Evolutionary conservation across 2,888 invertebrate genomes (phyloP), one percentile per base, ranked within the genome.

Genomic region (Drosophila sordidula): DNA sequence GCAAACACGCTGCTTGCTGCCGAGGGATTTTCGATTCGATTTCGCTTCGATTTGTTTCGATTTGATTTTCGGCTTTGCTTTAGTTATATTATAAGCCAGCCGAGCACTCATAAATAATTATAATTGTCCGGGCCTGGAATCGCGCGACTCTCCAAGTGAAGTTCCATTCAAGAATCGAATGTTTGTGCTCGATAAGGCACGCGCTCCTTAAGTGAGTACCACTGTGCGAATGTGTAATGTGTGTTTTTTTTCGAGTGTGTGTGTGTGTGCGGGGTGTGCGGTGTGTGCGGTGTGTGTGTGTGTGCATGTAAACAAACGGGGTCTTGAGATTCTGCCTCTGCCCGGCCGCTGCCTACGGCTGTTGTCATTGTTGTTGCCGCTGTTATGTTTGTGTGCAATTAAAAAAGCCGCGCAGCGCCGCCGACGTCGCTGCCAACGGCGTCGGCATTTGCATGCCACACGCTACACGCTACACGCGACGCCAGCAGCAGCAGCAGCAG

Each of bases 281-380:
- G 6, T 52, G 63, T 61, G 61, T 59, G 47, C 46, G 56, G 32
- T 45, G 38, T n/a, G 38, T 18, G 39, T 39, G 16, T 39, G 39
- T 39, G 58, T 36, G 29, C 68, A 64, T 80, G 87, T 85, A 88
- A 85, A 85, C 88, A 88, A 85, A 84, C 67, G 79, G 87, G 81
- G 84, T 85, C 87, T 80, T 86, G 84, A 85, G 88, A 80, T 79
- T 77, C 79, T 59, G 80, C 59, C 51, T 41, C 64, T 44, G 63
- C 63, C 34, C 55, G 46, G 73, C 58, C 49, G 44, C 52, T 47
- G 45, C 57, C 57, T 14, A 36, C 56, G 22, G 14, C 18, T 59
- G 62, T 34, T 59, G n/a, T 42, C 55, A 55, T 56, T 56, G 8
- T 52, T 55, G 25, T 25, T 39, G 51, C 39, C 55, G 6, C 32